Evolutionary conservation across 2,888 invertebrate genomes (phyloP), one percentile per base, ranked within the genome.

Genomic region (Leucania comma): DNA sequence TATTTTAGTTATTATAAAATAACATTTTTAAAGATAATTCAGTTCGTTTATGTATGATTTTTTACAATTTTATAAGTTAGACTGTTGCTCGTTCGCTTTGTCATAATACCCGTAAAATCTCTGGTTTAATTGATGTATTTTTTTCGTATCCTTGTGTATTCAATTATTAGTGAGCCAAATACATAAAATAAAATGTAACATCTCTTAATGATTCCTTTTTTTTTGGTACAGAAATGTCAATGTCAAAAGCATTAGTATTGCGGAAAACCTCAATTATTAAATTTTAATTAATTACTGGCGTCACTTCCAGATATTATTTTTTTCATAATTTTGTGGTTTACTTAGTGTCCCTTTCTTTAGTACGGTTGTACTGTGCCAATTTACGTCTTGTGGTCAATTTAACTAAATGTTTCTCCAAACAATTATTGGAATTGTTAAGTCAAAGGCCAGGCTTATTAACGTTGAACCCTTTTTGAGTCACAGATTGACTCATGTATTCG

Each of bases 281-380:
- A 1, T 46, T 20, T 3, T 5, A 20, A 20, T n/a, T 10, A 10
- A 2, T 1, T 38, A 64, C 29, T 56, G 3, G 22, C 14, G 24
- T 65, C 65, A 65, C 20, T 14, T 35, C 32, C n/a, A 14, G 50
- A 50, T 50, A 29, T 50, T 50, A 29, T 50, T 17, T 35, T 35
- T 22, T 20, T 35, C 6, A 26, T 50, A 8, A 26, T 66, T n/a
- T 51, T 51, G 66, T 38, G 67, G 26, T 67, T 67, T 38, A 12
- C 35, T 38, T 66, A 22, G 3, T 38, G 22, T 24, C 38, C 3
- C 4, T 64, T 61, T 46, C 20, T 22, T 32, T 17, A 51, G 20
- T 38, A 66, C 38, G 14, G 51, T 17, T 17, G 24, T 22, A 22
- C 38, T 51, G n/a, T 22, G 29, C 22, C n/a, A n/a, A 38, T n/a